A percentile compares a stretch with the other conserved stretches of the same genome.
phyloP scores from a whole-genome alignment of 2,888 invertebrate genomes.

The Dicyrtoma fusca region DNA sequence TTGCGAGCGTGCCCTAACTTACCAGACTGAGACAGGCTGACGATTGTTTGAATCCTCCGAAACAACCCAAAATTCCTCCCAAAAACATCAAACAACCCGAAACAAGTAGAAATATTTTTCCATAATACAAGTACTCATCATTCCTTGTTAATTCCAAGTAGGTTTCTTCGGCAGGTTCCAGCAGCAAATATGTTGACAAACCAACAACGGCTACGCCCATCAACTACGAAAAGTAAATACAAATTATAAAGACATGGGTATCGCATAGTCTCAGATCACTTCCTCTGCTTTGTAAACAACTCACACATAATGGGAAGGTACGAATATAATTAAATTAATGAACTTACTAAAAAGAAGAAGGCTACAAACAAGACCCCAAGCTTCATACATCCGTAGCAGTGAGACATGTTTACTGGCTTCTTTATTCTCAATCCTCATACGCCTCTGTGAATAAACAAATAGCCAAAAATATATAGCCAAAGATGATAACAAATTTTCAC shows the following conservation, averaged over 20 bases:
- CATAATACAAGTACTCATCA: conserved; percentile 51
- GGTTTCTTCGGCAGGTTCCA: conserved; percentile 45
- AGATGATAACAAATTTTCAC: too few species aligned
- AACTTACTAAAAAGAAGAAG: conserved; percentile 51
- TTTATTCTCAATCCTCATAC: background rate
- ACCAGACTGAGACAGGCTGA: conserved; percentile 54
- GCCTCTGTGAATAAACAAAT: background rate
- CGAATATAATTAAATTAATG: background rate
- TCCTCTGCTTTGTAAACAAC: conserved; percentile 8
- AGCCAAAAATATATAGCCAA: too few species aligned
- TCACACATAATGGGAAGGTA: conserved; percentile 45
- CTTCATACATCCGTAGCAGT: conserved; percentile 54
- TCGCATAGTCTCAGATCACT: too few species aligned
- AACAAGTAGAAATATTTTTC: conserved; percentile 53
- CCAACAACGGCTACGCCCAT: conserved; percentile 53
- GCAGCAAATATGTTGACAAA: conserved; percentile 49
- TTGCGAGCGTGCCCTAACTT: too few species aligned
- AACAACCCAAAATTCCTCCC: conserved; percentile 54
- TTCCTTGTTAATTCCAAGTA: conserved; percentile 49
- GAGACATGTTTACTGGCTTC: conserved; percentile 41
- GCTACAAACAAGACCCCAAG: conserved; percentile 54
- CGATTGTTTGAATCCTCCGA: conserved; percentile 52
- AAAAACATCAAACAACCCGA: conserved; percentile 52
- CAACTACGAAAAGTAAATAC: conserved; percentile 40
- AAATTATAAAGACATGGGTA: background rate